A percentile compares a stretch with the other conserved stretches of the same genome.
These are phyloP conservation scores for Ianthella basta DNA, from an alignment of 37 sponge, comb jelly and placozoan species.

Conservation along the genomic window DNA sequence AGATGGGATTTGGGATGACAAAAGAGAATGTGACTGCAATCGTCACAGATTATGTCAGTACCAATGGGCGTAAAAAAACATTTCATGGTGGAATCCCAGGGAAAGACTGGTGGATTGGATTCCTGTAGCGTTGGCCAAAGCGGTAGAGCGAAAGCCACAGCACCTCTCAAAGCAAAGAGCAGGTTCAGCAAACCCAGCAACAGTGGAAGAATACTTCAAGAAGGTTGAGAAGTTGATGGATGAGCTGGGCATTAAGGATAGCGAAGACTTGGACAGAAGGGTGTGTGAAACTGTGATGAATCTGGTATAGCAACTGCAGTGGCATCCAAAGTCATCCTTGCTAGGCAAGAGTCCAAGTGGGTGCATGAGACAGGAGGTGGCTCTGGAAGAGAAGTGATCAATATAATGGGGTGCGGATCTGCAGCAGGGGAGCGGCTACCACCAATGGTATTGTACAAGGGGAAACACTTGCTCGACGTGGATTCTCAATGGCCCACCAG, in stretches of 20 bases:
- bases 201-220: neutral
- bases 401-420: conserved; percentile 13
- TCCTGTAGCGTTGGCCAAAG: conserved; percentile 47
- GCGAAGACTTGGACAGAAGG: neutral
- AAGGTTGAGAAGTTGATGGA: neutral
- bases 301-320: conserved; percentile 1
- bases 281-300: conserved; percentile 46
- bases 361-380: conserved; percentile 39
- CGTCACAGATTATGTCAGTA: neutral
- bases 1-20: conserved; percentile 15
- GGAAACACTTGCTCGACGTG: conserved; percentile 23
- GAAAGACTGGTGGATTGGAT: neutral
- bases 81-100: neutral
- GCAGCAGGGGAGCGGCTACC: conserved; percentile 27
- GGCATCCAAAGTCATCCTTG: neutral
- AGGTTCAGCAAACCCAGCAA: neutral
- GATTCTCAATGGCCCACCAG: conserved; percentile 32
- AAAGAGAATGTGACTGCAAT: conserved; percentile 10
- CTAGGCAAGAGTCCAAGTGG: neutral
- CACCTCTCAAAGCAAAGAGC: neutral
- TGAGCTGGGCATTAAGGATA: neutral
- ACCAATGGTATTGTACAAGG: conserved; percentile 41
- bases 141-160: neutral
- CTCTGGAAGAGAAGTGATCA: conserved; percentile 29
- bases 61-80: neutral